Evolutionary conservation across 2,888 invertebrate species (phyloP).

Genomic region (Operophtera brumata): DNA sequence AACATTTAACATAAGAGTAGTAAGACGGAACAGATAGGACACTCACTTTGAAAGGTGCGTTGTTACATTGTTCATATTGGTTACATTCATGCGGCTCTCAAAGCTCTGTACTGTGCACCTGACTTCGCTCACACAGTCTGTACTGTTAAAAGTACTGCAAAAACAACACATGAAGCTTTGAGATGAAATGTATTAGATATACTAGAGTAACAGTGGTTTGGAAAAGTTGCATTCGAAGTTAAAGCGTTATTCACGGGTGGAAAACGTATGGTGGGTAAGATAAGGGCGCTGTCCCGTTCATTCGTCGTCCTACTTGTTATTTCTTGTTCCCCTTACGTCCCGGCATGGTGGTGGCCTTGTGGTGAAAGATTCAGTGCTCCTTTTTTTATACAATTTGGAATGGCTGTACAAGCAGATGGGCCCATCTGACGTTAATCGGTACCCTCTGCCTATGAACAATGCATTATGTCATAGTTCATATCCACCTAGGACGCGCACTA

Average conservation of each 20-base stretch:
- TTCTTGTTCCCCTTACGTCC: too few relatives aligned
- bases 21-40: conserved; percentile 37
- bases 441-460: too few relatives aligned
- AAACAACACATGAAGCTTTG: conserved; percentile 56
- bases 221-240: conserved; percentile 5
- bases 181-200: conserved; percentile 25
- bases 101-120: conserved; percentile 74
- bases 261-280: not conserved
- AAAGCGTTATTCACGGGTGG: not conserved
- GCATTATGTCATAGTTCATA: too few relatives aligned
- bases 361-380: too few relatives aligned
- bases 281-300: too few relatives aligned
- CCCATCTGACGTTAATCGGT: too few relatives aligned
- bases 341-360: too few relatives aligned
- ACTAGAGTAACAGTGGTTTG: not conserved
- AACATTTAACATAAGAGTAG: conserved; percentile 20
- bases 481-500: too few relatives aligned
- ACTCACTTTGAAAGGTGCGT: conserved; percentile 76
- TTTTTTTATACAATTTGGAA: too few relatives aligned
- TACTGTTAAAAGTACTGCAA: conserved; percentile 80
- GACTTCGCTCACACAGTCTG: conserved; percentile 75
- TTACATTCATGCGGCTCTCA: conserved; percentile 76
- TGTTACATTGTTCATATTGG: conserved; percentile 72
- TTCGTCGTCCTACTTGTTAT: too few relatives aligned
- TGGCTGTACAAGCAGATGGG: too few relatives aligned